Evolutionary conservation across 1,140 invertebrate genomes (phyloP).

Genomic region (Adoxophyes honmai): DNA sequence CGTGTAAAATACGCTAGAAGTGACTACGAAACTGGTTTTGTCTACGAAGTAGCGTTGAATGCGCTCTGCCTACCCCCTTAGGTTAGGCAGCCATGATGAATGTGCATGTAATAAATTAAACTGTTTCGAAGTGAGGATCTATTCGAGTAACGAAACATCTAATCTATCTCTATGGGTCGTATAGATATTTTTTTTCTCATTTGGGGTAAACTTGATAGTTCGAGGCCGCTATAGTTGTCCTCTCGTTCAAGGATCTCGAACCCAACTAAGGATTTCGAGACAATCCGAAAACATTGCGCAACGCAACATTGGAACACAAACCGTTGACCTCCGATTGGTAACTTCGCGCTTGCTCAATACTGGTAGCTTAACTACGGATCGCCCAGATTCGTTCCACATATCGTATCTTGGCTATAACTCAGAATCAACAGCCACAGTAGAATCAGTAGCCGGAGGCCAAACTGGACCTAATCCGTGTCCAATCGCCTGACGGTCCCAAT

Average conservation of each 20-base stretch:
- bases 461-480: constrained; percentile 57
- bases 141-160: no score
- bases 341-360: constrained; percentile 1
- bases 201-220: neutral
- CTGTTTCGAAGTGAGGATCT: no score
- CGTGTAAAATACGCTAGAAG: no score
- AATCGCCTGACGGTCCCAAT: constrained; percentile 52
- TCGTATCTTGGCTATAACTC: constrained; percentile 52
- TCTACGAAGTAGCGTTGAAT: no score
- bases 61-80: no score
- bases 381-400: constrained; percentile 7
- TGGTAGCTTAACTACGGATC: neutral
- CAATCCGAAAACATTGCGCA: neutral
- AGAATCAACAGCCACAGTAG: constrained; percentile 65
- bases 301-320: neutral
- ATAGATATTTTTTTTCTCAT: no score
- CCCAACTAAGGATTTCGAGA: constrained; percentile 1
- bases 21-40: no score
- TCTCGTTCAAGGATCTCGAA: neutral
- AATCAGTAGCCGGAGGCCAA: no score
- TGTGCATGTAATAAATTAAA: no score
- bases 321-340: neutral
- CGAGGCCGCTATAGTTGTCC: neutral
- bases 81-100: no score
- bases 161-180: no score